Percentiles rank a stretch among this genome's conserved stretches.
phyloP scores from a whole-genome alignment of 2,888 invertebrate species.

The Xestoiulus laeticollis region DNA sequence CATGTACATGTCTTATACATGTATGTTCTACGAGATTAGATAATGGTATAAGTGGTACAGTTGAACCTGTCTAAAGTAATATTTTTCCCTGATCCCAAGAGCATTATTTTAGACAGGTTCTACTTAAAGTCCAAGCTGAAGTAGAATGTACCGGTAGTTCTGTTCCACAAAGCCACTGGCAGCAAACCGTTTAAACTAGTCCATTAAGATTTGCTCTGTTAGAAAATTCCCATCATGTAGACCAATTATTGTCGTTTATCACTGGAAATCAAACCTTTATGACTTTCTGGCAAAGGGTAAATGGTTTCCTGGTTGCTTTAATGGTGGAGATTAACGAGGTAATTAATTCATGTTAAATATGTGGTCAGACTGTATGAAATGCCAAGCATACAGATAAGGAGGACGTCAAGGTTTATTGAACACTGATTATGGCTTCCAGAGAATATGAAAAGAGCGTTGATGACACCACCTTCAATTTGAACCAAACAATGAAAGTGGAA shows the following conservation, averaged over 20 bases:
- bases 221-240: slow-evolving; percentile 10
- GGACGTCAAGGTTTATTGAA: neutral
- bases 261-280: slow-evolving; percentile 21
- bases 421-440: neutral
- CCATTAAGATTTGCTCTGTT: neutral
- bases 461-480: too few species aligned
- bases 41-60: too few species aligned
- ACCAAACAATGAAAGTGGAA: too few species aligned
- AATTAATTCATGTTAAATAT: slow-evolving; percentile 24
- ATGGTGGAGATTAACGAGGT: slow-evolving; percentile 19
- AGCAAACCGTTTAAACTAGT: neutral
- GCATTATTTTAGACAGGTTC: too few species aligned
- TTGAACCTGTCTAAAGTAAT: too few species aligned
- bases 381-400: slow-evolving; percentile 11
- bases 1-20: too few species aligned
- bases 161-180: neutral
- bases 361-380: slow-evolving; percentile 18
- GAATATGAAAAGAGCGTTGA: too few species aligned
- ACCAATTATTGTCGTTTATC: slow-evolving; percentile 13
- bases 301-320: neutral
- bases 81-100: too few species aligned
- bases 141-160: neutral
- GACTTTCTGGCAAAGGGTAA: neutral
- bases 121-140: too few species aligned
- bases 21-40: too few species aligned